Evolutionary conservation across 2,113 vertebrate genomes (phyloP).

Genomic region (Hyperoodon ampullatus): DNA sequence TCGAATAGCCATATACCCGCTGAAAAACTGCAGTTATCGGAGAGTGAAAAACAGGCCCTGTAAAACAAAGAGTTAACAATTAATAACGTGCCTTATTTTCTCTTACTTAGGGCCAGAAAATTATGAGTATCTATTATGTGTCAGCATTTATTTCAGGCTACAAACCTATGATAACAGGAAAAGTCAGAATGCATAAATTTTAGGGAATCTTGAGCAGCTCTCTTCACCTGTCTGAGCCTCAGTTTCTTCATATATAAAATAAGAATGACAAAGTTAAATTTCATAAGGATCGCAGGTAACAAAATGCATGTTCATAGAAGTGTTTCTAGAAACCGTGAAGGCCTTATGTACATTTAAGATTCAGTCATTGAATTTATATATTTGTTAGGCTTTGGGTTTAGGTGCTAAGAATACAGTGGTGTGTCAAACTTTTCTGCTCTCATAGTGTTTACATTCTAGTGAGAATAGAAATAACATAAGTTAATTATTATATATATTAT

Average conservation of each 20-base stretch:
- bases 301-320: background rate
- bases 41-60: background rate
- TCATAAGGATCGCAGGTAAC: background rate
- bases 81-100: background rate
- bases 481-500: background rate
- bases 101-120: background rate
- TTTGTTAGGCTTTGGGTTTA: background rate
- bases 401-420: background rate
- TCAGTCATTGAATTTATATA: background rate
- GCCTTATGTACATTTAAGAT: background rate
- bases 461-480: background rate
- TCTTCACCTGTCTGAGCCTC: background rate
- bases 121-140: background rate
- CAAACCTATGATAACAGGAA: background rate
- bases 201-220: rapidly evolving
- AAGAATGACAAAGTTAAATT: background rate
- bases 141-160: background rate
- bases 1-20: rapidly evolving
- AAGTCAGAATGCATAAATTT: background rate
- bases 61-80: background rate
- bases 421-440: background rate
- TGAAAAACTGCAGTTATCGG: background rate
- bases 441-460: background rate
- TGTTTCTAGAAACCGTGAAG: background rate
- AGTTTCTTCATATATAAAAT: background rate